Conservation (phyloP, 37 sponge, comb jelly and placozoan species). For the Halisarca cf. caerulea region DNA sequence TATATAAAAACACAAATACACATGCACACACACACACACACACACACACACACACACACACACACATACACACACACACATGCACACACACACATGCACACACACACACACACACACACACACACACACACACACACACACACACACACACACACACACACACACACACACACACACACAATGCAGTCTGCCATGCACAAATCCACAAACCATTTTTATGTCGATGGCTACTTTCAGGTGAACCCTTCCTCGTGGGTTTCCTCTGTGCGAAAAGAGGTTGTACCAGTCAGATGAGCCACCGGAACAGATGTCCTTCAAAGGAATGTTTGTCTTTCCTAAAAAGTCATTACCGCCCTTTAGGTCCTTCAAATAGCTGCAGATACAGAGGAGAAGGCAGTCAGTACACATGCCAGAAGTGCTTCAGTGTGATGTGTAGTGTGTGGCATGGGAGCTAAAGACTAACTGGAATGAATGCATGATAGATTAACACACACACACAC, state of each 20-base stretch:
- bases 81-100: too few species aligned
- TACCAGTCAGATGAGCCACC: background rate
- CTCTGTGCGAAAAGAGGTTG: slow-evolving; percentile 7
- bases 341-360: slow-evolving; percentile 8
- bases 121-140: too few species aligned
- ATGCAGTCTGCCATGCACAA: too few species aligned
- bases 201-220: slow-evolving; percentile 16
- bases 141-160: too few species aligned
- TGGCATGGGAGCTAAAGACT: too few species aligned
- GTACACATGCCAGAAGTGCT: too few species aligned
- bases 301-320: background rate
- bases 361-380: slow-evolving; percentile 20
- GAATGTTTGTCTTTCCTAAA: background rate
- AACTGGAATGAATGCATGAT: too few species aligned
- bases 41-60: too few species aligned
- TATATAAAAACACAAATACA: background rate
- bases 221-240: background rate
- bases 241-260: background rate
- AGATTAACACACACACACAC: too few species aligned
- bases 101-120: background rate
- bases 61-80: too few species aligned
- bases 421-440: too few species aligned
- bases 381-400: background rate
- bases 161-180: too few species aligned
- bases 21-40: background rate